These are phyloP conservation scores for Malthinus flaveolus DNA, from an alignment of 2,888 invertebrate genomes.

Conservation along the genomic window DNA sequence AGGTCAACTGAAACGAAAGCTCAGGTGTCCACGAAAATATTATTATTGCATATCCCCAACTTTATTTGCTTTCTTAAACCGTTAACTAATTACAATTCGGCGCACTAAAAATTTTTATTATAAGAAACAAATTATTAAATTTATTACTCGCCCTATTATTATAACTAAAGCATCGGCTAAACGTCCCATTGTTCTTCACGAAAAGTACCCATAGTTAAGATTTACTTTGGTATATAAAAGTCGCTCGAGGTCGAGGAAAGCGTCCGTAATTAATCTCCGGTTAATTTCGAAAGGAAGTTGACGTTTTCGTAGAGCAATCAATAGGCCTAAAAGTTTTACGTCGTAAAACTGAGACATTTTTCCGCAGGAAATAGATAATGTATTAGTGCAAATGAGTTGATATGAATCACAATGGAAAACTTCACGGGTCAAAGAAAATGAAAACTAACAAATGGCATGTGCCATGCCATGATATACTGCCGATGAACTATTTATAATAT, in stretches of 20 bases:
- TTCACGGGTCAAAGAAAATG: slow-evolving; percentile 9
- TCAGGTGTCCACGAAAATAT: slow-evolving; percentile 22
- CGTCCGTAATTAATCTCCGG: slow-evolving; percentile 9
- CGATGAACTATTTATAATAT: slow-evolving; percentile 16
- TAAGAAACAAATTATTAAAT: not conserved
- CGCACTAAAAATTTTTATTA: slow-evolving; percentile 8
- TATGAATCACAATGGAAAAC: slow-evolving; percentile 5
- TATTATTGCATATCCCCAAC: no score
- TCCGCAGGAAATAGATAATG: slow-evolving; percentile 29
- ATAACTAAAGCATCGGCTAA: slow-evolving; percentile 1
- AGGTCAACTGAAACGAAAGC: slow-evolving; percentile 41
- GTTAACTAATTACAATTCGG: not conserved
- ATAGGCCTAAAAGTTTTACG: slow-evolving; percentile 11
- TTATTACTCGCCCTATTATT: slow-evolving; percentile 10
- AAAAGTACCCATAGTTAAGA: no score
- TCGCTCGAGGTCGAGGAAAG: no score
- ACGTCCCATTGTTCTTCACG: slow-evolving; percentile 20
- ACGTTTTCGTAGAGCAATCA: slow-evolving; percentile 19
- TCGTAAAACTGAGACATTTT: slow-evolving; percentile 18
- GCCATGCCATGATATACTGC: not conserved
- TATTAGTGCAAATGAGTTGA: slow-evolving; percentile 27
- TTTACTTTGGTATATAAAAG: no score
- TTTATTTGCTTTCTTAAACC: no score
- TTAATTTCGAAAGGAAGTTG: slow-evolving; percentile 13
- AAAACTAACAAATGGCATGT: not conserved